phyloP scores from a whole-genome alignment of 92 coral and sea anemone genomes.

The Parazoanthus swiftii region DNA sequence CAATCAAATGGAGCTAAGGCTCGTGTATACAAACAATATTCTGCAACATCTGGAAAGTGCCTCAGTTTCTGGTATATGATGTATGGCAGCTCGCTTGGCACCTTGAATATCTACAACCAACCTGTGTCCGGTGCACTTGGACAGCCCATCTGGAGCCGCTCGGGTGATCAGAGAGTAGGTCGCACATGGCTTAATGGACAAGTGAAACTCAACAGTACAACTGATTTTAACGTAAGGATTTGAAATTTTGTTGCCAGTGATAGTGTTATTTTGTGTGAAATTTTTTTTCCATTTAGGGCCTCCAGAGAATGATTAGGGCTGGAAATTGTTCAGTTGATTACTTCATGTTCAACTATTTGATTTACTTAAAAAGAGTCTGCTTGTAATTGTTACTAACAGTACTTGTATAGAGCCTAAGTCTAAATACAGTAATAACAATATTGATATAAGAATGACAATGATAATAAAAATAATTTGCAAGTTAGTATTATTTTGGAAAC shows the following conservation, averaged over 20 bases:
- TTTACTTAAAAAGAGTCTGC: too few species aligned
- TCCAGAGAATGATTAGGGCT: too few species aligned
- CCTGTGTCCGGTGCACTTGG: slow-evolving; percentile 62
- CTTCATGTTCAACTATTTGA: too few species aligned
- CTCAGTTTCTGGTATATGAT: slow-evolving; percentile 88
- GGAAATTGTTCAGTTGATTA: too few species aligned
- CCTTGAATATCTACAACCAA: slow-evolving; percentile 78
- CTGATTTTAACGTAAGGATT: slow-evolving; percentile 65
- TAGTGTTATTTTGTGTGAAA: too few species aligned
- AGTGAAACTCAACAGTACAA: slow-evolving; percentile 69
- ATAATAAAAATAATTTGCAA: too few species aligned
- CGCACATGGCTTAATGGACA: slow-evolving; percentile 84
- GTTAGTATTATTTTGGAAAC: too few species aligned
- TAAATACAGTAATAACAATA: too few species aligned
- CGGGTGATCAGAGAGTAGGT: slow-evolving; percentile 78
- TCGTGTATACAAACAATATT: slow-evolving; percentile 55
- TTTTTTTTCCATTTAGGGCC: too few species aligned
- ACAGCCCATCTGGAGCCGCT: slow-evolving; percentile 64
- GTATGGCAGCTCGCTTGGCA: slow-evolving; percentile 78
- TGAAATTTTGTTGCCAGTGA: not conserved
- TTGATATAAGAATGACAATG: too few species aligned
- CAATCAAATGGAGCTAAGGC: slow-evolving; percentile 65
- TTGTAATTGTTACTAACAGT: too few species aligned
- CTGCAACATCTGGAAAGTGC: slow-evolving; percentile 66
- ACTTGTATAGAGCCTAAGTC: too few species aligned